Base-by-base conservation (phyloP, 1,140 invertebrate species). In the Papilio xuthus region DNA sequence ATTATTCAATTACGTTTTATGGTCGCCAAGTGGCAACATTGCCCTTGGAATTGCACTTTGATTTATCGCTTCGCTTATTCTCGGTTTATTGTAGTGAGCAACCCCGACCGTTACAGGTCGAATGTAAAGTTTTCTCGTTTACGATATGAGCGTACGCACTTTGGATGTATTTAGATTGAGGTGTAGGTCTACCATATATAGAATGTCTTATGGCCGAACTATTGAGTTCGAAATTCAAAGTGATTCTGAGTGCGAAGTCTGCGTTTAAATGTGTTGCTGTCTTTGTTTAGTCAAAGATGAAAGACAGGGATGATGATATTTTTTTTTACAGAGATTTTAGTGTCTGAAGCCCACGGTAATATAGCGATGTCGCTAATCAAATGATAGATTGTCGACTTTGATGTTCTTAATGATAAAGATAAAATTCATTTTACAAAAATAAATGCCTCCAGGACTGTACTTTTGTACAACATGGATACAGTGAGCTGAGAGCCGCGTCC, bases 1-100 rank as follows among this genome's bases (percentile, higher is more conserved):
- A 82, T 88, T 87, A 90, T 92, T 90, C 87, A 92, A 92, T 92
- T 92, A 90, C 84, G 85, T 89, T 91, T 89, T 90, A 91, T 82
- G 82, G 82, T 81, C 80, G 78, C 80, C 83, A 85, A 88, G 81
- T 88, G 88, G 90, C 85, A 91, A 87, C 87, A 88, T 80, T 79
- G 84, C 79, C 79, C 71, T 81, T 77, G 80, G 85, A 86, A 89
- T 86, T 86, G 87, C 82, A 80, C 79, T 84, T 87, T 92, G 91
- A 92, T 92, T 92, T 91, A 92, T 91, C 80, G 88, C 83, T 86
- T 87, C 83, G 87, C 87, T 92, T 91, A 88, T 89, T 88, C 83
- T 80, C 80, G 81, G 84, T 85, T 87, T 90, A 89, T 85, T 89
- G 84, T 89, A 81, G 82, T 72, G 78, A 81, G 85, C 83, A 86